These are phyloP conservation scores for Adelphocoris suturalis DNA, from an alignment of 2,888 invertebrate species.

Conservation along the genomic window DNA sequence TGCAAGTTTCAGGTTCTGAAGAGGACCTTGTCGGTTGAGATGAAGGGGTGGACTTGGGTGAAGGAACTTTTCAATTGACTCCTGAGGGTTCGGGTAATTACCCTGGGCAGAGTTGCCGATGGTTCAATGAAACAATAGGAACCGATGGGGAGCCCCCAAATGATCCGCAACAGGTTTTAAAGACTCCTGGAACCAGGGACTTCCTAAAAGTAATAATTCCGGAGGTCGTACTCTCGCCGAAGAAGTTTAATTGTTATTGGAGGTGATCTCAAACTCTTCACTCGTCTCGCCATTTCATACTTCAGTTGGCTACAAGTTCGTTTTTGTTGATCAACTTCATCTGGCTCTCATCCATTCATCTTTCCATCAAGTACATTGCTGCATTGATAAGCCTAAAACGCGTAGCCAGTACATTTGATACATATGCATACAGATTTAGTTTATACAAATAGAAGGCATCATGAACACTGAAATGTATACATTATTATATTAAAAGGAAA, in stretches of 20 bases:
- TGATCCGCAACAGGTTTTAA: conserved; percentile 58
- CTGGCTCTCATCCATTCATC: not conserved
- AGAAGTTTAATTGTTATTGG: conserved; percentile 48
- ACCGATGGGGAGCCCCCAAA: conserved; percentile 62
- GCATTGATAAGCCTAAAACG: not conserved
- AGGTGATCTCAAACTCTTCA: conserved; percentile 24
- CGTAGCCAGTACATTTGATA: no score
- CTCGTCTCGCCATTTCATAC: not conserved
- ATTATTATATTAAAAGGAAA: no score
- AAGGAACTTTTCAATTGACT: conserved; percentile 66
- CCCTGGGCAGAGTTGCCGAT: conserved; percentile 57
- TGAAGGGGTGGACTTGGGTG: not conserved
- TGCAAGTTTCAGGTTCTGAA: conserved; percentile 55
- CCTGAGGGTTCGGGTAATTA: conserved; percentile 62
- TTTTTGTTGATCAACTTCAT: not conserved
- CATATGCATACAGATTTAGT: no score
- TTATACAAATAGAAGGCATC: no score
- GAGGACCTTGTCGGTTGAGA: not conserved
- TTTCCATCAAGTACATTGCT: not conserved
- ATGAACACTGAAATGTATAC: no score
- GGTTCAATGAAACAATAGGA: conserved; percentile 66
- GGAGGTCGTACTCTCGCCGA: not conserved
- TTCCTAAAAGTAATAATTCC: conserved; percentile 36
- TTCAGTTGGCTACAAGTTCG: not conserved
- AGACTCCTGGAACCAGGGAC: conserved; percentile 20